Conservation (phyloP, 2,797 vertebrate species). For the Eleutherodactylus coqui region DNA sequence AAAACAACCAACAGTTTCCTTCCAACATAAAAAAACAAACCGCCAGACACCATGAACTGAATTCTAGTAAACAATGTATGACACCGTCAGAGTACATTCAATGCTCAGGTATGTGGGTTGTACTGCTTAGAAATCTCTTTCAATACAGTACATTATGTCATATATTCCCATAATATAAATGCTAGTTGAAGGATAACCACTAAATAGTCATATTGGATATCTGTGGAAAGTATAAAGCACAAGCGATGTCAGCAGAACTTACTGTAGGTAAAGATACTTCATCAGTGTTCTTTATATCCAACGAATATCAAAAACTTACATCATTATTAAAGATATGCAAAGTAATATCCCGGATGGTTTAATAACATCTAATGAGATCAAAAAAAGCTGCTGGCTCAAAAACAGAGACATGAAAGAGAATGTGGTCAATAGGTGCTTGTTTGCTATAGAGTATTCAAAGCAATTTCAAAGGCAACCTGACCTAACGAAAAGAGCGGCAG, state of each 20-base stretch:
- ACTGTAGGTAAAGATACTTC: not conserved
- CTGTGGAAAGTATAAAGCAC: not conserved
- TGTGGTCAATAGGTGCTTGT: slow-evolving; percentile 16
- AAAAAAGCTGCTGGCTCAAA: not conserved
- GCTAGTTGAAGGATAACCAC: not conserved
- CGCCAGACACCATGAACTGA: not conserved
- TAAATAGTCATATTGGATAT: not conserved
- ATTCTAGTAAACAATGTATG: not conserved
- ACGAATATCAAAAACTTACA: too few relatives aligned
- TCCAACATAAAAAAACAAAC: not conserved
- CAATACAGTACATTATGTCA: not conserved
- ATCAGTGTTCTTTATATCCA: not conserved
- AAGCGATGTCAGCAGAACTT: not conserved
- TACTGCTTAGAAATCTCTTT: not conserved
- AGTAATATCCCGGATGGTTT: not conserved
- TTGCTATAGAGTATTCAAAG: not conserved
- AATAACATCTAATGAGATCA: slow-evolving; percentile 22
- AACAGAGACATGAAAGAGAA: not conserved
- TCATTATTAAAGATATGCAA: slow-evolving; percentile 13
- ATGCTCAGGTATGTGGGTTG: not conserved
- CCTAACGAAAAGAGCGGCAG: not conserved
- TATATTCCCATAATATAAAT: not conserved
- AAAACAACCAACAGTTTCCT: not conserved
- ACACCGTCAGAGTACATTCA: not conserved
- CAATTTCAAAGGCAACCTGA: not conserved